Evolutionary conservation across 2,797 vertebrate species (phyloP), one percentile per base, ranked within the genome.

Genomic region (Phyllotis vaccarum): DNA sequence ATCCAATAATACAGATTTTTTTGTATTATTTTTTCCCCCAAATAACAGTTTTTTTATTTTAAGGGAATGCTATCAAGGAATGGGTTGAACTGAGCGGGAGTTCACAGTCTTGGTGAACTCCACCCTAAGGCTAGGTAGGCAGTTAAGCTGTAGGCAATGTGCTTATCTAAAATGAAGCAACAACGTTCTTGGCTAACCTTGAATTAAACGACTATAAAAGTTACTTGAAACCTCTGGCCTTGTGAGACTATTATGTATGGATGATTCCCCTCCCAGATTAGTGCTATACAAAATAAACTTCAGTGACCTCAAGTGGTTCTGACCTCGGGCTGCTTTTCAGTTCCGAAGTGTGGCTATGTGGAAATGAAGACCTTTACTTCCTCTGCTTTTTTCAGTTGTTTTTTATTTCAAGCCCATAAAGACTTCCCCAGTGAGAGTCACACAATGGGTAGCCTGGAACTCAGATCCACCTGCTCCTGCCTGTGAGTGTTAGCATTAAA

Each of bases 291-390:
- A n/a, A 68, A 52, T 68, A 66, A 52, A 68, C 43, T 85, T 68
- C 3, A 9, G 31, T n/a, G 62, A 52, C 82, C 31, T 31, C 60
- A n/a, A 66, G 3, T 76, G 82, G 49, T 85, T 82, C 22, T 56
- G 70, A 56, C 54, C 80, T 95, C 86, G 29, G 13, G 24, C 52
- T 82, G 66, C 58, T 75, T 87, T 85, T 83, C 43, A 75, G n/a
- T n/a, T n/a, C n/a, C n/a, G 82, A 95, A 96, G n/a, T n/a, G n/a
- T n/a, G 90, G 43, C 58, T 91, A 4, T 83, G 66, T 81, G 58
- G n/a, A 22, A 93, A 46, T 83, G 81, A 70, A 89, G 70, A 87
- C 86, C 52, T 78, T 24, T 11, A 46, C 66, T 95, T 92, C 66
- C n/a, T 86, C 7, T 31, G 56, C 8, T 64, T n/a, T n/a, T n/a